Evolutionary conservation across 2,888 invertebrate genomes (phyloP), one percentile per base, ranked within the genome.

Genomic region (Drosophila mimica): DNA sequence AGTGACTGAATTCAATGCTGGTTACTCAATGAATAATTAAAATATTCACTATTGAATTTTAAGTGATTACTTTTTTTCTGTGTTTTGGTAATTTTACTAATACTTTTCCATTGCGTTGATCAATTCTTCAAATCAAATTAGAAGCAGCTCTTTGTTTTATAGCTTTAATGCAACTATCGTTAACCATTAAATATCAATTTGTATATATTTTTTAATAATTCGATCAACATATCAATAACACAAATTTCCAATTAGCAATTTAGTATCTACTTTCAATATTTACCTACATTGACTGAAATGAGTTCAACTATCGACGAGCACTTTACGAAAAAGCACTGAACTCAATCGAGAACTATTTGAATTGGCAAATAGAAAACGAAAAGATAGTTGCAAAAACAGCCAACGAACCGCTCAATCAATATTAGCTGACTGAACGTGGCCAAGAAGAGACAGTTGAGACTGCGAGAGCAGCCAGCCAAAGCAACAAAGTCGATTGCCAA

Each of bases 271-370:
- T 28, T 54, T 28, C 11, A 54, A 9, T 36, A 6, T 25, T 30
- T 51, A 57, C 36, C 49, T 20, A 7, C 15, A 31, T n/a, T 34
- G 69, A 61, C 51, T 51, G 49, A 63, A 75, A 79, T 75, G 62
- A 70, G 70, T 56, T 46, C 67, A 58, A 28, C 71, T 57, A 40
- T 28, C 57, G 34, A 57, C 13, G 56, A 56, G 11, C 30, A 66
- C 51, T 46, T 51, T 36, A 28, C 52, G 48, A n/a, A 28, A 52
- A 64, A 68, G 79, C 80, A 65, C 40, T 70, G 75, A 84, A 75
- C 86, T 74, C 87, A 86, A 86, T 86, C 70, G 48, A 46, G 66
- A 89, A 81, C 58, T 86, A 70, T 86, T 88, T 88, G 81, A 74
- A 74, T 53, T 72, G 79, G 74, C 70, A 77, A 83, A 81, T 77